A percentile compares a stretch with the other conserved stretches of the same genome.
Evolutionary conservation across 1,140 invertebrate genomes (phyloP).

Genomic region (Brachionus koreanus): DNA sequence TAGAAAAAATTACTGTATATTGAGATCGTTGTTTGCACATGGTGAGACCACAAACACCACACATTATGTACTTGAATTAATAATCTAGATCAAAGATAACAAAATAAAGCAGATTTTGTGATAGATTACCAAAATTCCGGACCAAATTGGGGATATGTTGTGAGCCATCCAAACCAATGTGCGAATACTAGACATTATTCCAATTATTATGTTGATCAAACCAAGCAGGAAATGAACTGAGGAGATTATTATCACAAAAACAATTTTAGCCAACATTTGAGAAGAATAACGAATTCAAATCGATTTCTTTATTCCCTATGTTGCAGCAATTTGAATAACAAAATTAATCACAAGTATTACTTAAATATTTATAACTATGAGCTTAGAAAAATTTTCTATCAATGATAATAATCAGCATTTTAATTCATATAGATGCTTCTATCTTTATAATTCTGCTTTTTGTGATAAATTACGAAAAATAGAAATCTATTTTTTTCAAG

Average conservation of each 20-base stretch:
- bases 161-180: slow-evolving; percentile 59
- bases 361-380: neutral
- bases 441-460: neutral
- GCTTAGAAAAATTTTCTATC: neutral
- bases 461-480: neutral
- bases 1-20: slow-evolving; percentile 42
- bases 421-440: neutral
- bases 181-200: slow-evolving; percentile 54
- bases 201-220: slow-evolving; percentile 54
- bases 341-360: neutral
- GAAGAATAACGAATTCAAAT: neutral
- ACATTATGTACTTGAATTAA: slow-evolving; percentile 55
- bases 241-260: slow-evolving; percentile 51
- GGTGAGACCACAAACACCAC: slow-evolving; percentile 53
- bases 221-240: slow-evolving; percentile 54
- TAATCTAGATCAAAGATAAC: neutral
- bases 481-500: neutral
- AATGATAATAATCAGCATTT: neutral
- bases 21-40: slow-evolving; percentile 33
- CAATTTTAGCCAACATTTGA: slow-evolving; percentile 22
- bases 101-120: slow-evolving; percentile 19
- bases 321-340: neutral
- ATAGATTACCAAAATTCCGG: slow-evolving; percentile 57
- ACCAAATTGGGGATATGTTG: slow-evolving; percentile 60
- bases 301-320: neutral